Base-by-base conservation (phyloP, 2,797 vertebrate genomes). In the Typhlichthys subterraneus region DNA sequence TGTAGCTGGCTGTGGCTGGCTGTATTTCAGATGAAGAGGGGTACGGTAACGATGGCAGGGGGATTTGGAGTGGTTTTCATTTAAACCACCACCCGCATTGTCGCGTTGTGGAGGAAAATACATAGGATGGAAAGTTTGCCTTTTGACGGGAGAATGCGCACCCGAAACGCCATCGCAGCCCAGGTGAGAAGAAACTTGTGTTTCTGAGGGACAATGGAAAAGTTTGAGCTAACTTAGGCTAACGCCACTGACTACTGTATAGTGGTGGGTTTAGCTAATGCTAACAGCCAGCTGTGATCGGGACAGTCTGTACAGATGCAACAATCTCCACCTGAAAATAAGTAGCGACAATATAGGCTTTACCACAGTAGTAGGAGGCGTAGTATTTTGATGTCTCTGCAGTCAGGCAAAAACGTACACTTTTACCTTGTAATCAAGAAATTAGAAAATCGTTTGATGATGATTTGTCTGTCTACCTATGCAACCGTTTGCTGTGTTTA, bases 1-100 rank as follows among this genome's bases (percentile, higher is more conserved):
- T 91, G 86, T 75, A 83, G 73, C 85, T 77, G 69, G 38, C 31
- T 91, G 86, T 75, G 82, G 73, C 85, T 77, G 69, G 38, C 31
- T 53, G 77, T 56, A 69, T 60, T 59, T 49, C 54, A 61, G 45
- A 51, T 63, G 55, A 73, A 10, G 59, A 67, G 58, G 51, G 58
- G 70, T 63, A 63, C 62, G 19, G 13, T 38, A 33, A 47, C 47
- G 23, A 45, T 51, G 67, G 23, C 57, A 57, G 23, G 54, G 15
- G 46, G 59, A 33, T 45, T 45, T 10, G 45, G 12, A 14, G 12
- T 1, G n/a, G 19, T 31, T 12, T 13, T 1, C 1, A 52, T 2
- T 57, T 47, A 14, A 9, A 0, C 4, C 3, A 11, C 0, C 50
- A 6, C 12, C 23, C 9, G 2, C 50, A 0, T 54, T 13, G 5